Conservation (phyloP, 2,888 invertebrate species). For the Notodonta dromedarius region DNA sequence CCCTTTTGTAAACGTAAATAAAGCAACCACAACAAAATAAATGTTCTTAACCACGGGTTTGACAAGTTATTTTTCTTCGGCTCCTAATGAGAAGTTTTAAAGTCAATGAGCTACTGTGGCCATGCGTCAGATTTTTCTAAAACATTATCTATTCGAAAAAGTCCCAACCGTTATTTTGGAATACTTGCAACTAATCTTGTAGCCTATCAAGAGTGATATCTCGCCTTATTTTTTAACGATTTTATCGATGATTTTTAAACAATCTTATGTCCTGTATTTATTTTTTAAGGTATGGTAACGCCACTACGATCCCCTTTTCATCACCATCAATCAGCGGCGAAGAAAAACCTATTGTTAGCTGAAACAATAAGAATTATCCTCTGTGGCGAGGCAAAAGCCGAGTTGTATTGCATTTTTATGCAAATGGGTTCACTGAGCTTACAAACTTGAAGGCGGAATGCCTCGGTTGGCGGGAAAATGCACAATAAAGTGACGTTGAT, state of each 20-base stretch:
- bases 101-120: not conserved
- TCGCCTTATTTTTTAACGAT: no score
- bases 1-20: no score
- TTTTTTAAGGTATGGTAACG: not conserved
- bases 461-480: not conserved
- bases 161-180: no score
- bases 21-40: not conserved
- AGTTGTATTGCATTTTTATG: conserved; percentile 1
- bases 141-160: no score
- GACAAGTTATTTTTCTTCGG: not conserved
- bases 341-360: not conserved
- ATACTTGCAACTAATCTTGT: no score
- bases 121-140: no score
- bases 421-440: not conserved
- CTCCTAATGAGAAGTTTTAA: not conserved
- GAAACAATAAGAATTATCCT: not conserved
- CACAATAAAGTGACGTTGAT: conserved; percentile 2
- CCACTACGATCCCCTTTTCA: not conserved
- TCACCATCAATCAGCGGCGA: not conserved
- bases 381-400: not conserved
- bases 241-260: no score
- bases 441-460: not conserved
- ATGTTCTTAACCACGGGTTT: not conserved
- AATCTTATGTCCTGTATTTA: not conserved
- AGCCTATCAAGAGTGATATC: no score